These are phyloP conservation scores for Agrochola macilenta DNA, from an alignment of 2,888 invertebrate genomes.

Conservation along the genomic window DNA sequence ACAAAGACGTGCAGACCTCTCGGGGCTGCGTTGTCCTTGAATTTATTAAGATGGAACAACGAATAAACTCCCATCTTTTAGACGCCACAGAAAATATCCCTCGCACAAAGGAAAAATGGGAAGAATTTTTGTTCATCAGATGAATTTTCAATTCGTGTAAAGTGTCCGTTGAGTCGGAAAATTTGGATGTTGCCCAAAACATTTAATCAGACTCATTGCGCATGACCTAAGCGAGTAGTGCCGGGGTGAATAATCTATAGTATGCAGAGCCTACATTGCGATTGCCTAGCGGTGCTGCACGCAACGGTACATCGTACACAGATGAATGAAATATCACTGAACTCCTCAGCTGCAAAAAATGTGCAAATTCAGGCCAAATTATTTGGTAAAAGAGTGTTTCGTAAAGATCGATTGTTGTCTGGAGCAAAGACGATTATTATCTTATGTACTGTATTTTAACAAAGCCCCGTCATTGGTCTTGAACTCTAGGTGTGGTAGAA, in stretches of 20 bases:
- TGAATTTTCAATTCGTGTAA: constrained; percentile 45
- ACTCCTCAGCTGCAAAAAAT: constrained; percentile 49
- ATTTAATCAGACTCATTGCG: constrained; percentile 76
- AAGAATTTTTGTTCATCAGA: constrained; percentile 30
- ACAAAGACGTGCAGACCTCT: constrained; percentile 40
- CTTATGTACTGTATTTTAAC: constrained; percentile 18
- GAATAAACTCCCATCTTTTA: constrained; percentile 18
- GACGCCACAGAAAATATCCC: neutral
- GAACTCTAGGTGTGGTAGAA: too few relatives aligned
- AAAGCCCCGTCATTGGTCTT: neutral
- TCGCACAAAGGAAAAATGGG: constrained; percentile 22
- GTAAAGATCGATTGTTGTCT: constrained; percentile 39
- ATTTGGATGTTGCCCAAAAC: constrained; percentile 75
- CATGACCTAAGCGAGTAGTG: constrained; percentile 75
- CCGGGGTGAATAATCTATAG: constrained; percentile 80
- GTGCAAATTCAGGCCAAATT: constrained; percentile 34
- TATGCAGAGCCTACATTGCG: constrained; percentile 67
- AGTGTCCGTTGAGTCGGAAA: constrained; percentile 44
- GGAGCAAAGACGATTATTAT: constrained; percentile 33
- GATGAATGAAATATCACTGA: constrained; percentile 66
- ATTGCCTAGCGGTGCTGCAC: constrained; percentile 70
- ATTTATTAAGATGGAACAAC: constrained; percentile 46
- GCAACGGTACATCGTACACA: constrained; percentile 72
- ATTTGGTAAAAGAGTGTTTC: constrained; percentile 35
- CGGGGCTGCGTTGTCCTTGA: constrained; percentile 41